Evolutionary conservation across 2,797 vertebrate genomes (phyloP).

Genomic region (Lates japonicus): DNA sequence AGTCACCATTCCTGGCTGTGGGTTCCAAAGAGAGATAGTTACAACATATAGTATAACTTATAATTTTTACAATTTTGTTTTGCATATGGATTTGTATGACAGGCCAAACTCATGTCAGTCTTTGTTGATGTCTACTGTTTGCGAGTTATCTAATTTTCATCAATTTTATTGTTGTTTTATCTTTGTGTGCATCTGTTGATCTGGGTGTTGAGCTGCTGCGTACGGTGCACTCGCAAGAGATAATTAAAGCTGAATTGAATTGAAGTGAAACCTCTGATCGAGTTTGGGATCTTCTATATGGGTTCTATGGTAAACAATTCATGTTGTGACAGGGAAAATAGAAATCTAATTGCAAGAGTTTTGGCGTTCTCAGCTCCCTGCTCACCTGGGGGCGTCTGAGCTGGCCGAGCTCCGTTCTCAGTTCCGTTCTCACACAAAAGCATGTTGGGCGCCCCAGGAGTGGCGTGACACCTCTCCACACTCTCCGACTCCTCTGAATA

Average conservation of each 20-base stretch:
- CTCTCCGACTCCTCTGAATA: constrained; percentile 75
- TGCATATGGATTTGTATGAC: no score
- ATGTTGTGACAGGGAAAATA: constrained; percentile 62
- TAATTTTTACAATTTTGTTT: no score
- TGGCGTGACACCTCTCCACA: constrained; percentile 82
- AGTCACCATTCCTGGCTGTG: no score
- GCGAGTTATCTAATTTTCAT: background rate
- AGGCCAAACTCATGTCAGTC: background rate
- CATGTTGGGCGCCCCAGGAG: constrained; percentile 80
- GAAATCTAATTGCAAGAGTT: constrained; percentile 70
- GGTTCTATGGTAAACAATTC: constrained; percentile 56
- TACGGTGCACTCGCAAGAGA: no score
- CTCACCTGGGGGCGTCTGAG: constrained; percentile 73
- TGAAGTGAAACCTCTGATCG: background rate
- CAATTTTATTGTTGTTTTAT: no score
- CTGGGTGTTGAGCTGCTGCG: background rate
- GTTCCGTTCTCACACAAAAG: constrained; percentile 83
- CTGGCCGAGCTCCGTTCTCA: constrained; percentile 70
- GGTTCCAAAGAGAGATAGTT: no score
- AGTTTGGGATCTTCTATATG: constrained; percentile 18
- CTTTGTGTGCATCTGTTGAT: no score
- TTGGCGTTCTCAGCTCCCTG: constrained; percentile 61
- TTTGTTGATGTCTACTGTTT: background rate
- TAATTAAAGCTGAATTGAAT: background rate
- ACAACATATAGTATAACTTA: no score